Base-by-base conservation (phyloP, 2,113 vertebrate species). In the Ramphastos sulfuratus region DNA sequence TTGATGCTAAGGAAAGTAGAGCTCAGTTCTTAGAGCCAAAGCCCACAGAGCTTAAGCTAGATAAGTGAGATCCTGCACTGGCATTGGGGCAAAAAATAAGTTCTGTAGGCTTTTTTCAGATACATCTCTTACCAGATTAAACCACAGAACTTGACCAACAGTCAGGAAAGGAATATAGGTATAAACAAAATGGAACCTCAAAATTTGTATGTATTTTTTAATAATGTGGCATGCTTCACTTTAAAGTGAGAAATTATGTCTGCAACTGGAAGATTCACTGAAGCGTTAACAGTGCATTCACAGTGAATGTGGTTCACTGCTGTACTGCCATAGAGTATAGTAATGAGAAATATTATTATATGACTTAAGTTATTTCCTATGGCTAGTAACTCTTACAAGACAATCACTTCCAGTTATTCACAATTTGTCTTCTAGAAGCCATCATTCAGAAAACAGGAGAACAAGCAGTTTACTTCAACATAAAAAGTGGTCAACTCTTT, bases 281-380 rank as follows among this genome's bases (percentile, higher is more conserved):
- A 88, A 44, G 27, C 46, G 21, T 44, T 87, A 42, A 66, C 52
- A 71, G 24, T 59, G 25, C 60, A 18, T 77, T 73, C 71, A 70
- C 31, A 63, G 58, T 14, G 28, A 85, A 58, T 21, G 60, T 82
- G 71, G 48, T 74, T 71, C 85, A 60, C 11, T 65, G 50, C 28
- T 46, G 19, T n/a, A 69, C 65, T 81, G 46, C 39, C 54, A 58
- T 15, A 64, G 55, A 37, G 35, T 18, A 39, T 61, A 50, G 15
- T 3, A 84, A 77, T 76, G 50, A 80, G 88, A 85, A 85, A 86
- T 61, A 65, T 46, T 83, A 30, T 73, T 69, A 59, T 27, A 80
- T 67, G 21, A 92, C 63, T 67, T 78, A 77, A 24, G 21, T 27
- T 46, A 92, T 85, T 90, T 90, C 77, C 85, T 71, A 74, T 7